phyloP scores from a whole-genome alignment of 2,113 vertebrate species.

The Maccullochella peelii region DNA sequence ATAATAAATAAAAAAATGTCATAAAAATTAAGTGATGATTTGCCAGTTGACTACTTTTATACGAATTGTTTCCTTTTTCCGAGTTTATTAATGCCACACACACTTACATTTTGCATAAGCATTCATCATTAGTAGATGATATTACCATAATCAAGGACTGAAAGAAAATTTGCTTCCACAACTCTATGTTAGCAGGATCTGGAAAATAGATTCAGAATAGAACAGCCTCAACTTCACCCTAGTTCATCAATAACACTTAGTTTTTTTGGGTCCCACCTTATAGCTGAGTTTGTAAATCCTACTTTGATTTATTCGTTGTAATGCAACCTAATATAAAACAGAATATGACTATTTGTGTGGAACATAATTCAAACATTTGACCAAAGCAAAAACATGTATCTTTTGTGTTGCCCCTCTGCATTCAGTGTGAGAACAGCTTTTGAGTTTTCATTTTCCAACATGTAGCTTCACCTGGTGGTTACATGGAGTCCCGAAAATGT shows the following conservation, averaged over 20 bases:
- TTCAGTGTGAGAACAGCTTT: not conserved
- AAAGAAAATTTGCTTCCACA: too few species aligned
- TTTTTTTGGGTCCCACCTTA: too few species aligned
- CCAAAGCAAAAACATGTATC: not conserved
- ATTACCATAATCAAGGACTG: too few species aligned
- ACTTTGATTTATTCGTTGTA: not conserved
- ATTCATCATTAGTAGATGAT: not conserved
- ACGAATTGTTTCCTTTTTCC: too few species aligned
- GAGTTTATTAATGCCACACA: not conserved
- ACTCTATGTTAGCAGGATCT: too few species aligned
- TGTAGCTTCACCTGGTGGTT: conserved; percentile 69
- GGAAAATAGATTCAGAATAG: too few species aligned
- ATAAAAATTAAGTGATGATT: too few species aligned
- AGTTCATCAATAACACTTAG: too few species aligned
- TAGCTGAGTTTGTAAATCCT: not conserved
- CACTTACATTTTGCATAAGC: not conserved
- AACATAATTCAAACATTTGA: not conserved
- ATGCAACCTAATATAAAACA: not conserved
- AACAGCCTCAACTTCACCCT: too few species aligned
- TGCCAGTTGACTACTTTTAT: too few species aligned
- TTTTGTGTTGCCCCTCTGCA: not conserved
- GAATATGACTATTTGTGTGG: not conserved
- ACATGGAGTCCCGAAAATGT: conserved; percentile 52
- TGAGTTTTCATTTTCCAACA: not conserved
- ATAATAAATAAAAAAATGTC: too few species aligned